Percentiles rank a stretch among this genome's conserved stretches.
These are phyloP conservation scores for Craterocephalus amniculus DNA, from an alignment of 2,797 vertebrate genomes.

Conservation along the genomic window DNA sequence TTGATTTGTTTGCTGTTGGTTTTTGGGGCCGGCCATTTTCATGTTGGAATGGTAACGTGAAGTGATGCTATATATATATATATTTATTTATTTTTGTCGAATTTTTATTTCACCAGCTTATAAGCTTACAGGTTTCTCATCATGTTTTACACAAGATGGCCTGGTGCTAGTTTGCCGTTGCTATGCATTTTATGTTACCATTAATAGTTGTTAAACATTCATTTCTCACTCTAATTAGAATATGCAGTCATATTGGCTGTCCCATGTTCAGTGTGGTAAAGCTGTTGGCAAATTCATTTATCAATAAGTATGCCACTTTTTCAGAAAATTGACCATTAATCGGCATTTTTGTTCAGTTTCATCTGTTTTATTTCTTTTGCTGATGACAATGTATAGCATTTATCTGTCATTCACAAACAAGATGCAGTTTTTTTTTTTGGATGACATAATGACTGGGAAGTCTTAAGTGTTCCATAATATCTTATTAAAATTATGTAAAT, in stretches of 20 bases:
- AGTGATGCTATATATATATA: conserved; percentile 73
- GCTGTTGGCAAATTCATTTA: conserved; percentile 13
- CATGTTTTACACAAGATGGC: conserved; percentile 61
- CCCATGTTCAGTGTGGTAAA: conserved; percentile 53
- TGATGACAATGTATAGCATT: conserved; percentile 47
- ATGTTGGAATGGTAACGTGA: conserved; percentile 70
- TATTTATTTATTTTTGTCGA: too few species aligned
- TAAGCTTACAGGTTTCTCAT: conserved; percentile 65
- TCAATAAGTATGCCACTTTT: conserved; percentile 37
- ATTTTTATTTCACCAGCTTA: conserved; percentile 52
- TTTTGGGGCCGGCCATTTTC: conserved; percentile 67
- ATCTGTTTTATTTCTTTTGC: conserved; percentile 3
- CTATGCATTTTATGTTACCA: conserved; percentile 68
- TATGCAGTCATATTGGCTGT: conserved; percentile 52
- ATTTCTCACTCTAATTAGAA: conserved; percentile 32
- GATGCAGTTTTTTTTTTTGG: neutral
- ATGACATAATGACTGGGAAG: conserved; percentile 20
- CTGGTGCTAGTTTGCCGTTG: conserved; percentile 87
- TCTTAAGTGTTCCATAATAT: neutral
- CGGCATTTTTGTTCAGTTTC: conserved; percentile 32
- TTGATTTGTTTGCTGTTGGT: conserved; percentile 67
- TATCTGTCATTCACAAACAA: conserved; percentile 59
- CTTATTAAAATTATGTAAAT: neutral
- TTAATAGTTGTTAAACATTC: conserved; percentile 34
- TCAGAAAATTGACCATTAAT: conserved; percentile 1